Base-by-base conservation (phyloP, 2,797 vertebrate genomes). In the Cuniculus paca region DNA sequence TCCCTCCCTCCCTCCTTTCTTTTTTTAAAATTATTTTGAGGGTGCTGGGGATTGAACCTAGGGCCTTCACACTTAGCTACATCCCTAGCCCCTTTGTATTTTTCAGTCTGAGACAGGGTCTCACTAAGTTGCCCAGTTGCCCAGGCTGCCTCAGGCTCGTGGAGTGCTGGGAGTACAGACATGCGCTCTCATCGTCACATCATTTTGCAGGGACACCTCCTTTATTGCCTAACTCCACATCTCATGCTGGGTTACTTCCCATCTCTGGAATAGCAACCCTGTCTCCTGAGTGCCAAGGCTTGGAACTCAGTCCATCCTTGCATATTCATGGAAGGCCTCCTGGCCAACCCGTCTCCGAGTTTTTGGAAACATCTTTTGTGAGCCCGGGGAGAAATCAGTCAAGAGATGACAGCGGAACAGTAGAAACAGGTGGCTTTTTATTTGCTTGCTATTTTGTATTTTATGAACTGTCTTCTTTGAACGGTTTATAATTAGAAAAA, bases 361-460 rank as follows among this genome's bases (percentile, higher is more conserved):
- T 91, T 85, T 92, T 77, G 31, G 92, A 65, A 92, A 84, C 54
- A 20, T 61, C 82, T 93, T 90, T 87, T 89, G 19, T 93, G 85
- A 93, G n/a, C 48, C 0, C 56, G 12, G 50, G 60, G 50, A 31
- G 17, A 56, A 34, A 65, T 48, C 60, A 22, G 28, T 65, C 39
- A 83, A 78, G 56, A 83, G 20, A 70, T 48, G 72, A 75, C 42
- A 75, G 42, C 48, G 10, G 20, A 72, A 88, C 34, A 87, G 17
- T 34, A 70, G 17, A 83, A 86, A 77, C 70, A 89, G 58, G 78
- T 75, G 50, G 31, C 70, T 48, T 94, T 85, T 91, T 91, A 56
- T 92, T 96, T 72, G 74, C 72, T 89, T 65, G 12, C 39, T 88
- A 14, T 78, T 88, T 56, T 34, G 19, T 65, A 39, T 95, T 86